These are phyloP conservation scores for Onychostruthus taczanowskii DNA, from an alignment of 2,113 vertebrate genomes.

Conservation along the genomic window DNA sequence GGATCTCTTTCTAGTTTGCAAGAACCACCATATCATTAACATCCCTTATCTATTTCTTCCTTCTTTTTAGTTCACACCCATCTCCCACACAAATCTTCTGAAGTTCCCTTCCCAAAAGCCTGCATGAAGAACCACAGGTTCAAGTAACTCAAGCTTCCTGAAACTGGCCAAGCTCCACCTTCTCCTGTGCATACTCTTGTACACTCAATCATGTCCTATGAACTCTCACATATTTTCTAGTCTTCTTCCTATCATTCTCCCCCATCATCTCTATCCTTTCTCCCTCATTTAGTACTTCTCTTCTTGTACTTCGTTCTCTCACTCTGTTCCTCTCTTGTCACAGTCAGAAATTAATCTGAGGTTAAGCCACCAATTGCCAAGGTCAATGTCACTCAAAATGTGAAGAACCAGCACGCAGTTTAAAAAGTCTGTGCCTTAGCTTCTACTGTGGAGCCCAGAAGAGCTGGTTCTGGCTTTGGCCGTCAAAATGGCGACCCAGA, in stretches of 20 bases:
- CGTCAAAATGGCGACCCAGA: neutral
- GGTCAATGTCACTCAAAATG: neutral
- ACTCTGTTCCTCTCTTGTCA: neutral
- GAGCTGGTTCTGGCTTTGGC: neutral
- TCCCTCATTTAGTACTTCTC: neutral
- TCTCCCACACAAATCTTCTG: neutral
- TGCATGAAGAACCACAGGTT: neutral
- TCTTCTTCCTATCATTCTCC: neutral
- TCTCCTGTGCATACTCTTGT: neutral
- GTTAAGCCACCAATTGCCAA: neutral
- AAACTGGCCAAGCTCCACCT: neutral
- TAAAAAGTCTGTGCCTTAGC: neutral
- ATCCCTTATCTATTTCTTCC: neutral
- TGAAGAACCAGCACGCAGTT: neutral
- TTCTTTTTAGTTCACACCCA: conserved; percentile 13
- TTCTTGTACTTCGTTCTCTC: neutral
- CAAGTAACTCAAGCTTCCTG: neutral
- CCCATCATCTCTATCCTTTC: neutral
- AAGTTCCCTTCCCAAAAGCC: neutral
- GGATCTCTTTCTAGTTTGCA: conserved; percentile 1
- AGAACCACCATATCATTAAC: conserved; percentile 2
- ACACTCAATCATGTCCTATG: neutral
- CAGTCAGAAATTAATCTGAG: neutral
- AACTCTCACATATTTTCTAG: neutral
- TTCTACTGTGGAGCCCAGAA: neutral